Evolutionary conservation across 2,797 vertebrate species (phyloP).

Genomic region (Aplochiton taeniatus): DNA sequence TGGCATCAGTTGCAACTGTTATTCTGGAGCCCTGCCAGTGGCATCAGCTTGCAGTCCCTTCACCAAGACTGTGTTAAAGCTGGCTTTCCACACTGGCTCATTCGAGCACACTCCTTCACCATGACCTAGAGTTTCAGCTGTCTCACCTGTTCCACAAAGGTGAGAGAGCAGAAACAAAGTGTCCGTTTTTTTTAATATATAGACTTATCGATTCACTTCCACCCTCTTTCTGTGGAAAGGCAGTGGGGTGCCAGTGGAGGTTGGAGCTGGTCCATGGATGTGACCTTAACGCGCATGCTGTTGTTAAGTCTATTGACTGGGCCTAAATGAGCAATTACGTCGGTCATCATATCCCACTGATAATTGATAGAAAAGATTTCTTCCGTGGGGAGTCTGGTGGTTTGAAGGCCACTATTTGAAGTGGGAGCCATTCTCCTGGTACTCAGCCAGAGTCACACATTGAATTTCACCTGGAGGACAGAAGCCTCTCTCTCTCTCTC

Average conservation of each 20-base stretch:
- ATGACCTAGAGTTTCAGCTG: too few species aligned
- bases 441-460: constrained; percentile 36
- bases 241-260: neutral
- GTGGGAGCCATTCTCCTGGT: constrained; percentile 27
- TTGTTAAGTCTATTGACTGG: neutral
- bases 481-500: constrained; percentile 33
- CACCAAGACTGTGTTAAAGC: too few species aligned
- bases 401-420: constrained; percentile 23
- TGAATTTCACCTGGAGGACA: constrained; percentile 59
- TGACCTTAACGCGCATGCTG: neutral
- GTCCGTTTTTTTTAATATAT: too few species aligned
- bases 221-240: neutral
- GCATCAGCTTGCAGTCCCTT: too few species aligned
- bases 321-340: constrained; percentile 2
- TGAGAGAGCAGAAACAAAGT: too few species aligned
- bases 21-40: too few species aligned
- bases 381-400: constrained; percentile 12
- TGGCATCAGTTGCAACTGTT: too few species aligned
- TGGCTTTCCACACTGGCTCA: too few species aligned
- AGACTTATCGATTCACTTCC: neutral
- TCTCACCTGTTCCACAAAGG: too few species aligned
- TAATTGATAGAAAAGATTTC: neutral
- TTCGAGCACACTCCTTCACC: too few species aligned
- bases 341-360: constrained; percentile 11
- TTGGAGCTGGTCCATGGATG: constrained; percentile 3